Conservation (phyloP, 92 coral and sea anemone genomes). For the Porites rus region DNA sequence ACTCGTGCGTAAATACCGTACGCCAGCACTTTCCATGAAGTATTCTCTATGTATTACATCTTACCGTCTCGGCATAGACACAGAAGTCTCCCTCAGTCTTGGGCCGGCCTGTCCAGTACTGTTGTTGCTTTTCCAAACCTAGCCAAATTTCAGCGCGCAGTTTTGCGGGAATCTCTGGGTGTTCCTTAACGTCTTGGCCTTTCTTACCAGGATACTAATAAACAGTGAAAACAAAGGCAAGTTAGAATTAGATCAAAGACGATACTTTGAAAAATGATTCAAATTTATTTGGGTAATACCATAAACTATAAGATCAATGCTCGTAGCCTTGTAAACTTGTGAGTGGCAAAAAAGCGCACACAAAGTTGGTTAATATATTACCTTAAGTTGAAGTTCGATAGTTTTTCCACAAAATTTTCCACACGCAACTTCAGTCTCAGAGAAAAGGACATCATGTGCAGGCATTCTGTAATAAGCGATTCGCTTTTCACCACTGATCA, state of each 20-base stretch:
- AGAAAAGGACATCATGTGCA: constrained; percentile 81
- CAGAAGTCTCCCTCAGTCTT: constrained; percentile 97
- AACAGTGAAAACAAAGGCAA: neutral
- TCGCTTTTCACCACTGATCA: constrained; percentile 94
- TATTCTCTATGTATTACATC: no score
- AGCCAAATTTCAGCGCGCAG: constrained; percentile 94
- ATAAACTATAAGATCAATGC: no score
- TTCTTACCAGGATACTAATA: constrained; percentile 97
- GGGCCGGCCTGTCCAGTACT: constrained; percentile 89
- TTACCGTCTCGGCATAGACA: constrained; percentile 95
- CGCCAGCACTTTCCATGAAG: no score
- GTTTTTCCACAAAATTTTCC: constrained; percentile 89
- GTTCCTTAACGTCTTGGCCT: constrained; percentile 83
- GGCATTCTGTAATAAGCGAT: constrained; percentile 97
- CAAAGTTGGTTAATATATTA: neutral
- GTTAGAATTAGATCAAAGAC: no score
- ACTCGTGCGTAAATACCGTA: no score
- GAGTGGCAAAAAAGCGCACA: neutral
- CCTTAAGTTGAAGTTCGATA: constrained; percentile 89
- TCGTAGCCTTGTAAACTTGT: no score
- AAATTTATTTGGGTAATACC: no score
- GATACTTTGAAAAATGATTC: no score
- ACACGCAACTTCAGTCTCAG: constrained; percentile 80
- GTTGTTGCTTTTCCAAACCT: constrained; percentile 91
- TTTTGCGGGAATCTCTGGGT: constrained; percentile 93